Base-by-base conservation (phyloP, 2,888 invertebrate genomes). In the Apodemia hepburni region DNA sequence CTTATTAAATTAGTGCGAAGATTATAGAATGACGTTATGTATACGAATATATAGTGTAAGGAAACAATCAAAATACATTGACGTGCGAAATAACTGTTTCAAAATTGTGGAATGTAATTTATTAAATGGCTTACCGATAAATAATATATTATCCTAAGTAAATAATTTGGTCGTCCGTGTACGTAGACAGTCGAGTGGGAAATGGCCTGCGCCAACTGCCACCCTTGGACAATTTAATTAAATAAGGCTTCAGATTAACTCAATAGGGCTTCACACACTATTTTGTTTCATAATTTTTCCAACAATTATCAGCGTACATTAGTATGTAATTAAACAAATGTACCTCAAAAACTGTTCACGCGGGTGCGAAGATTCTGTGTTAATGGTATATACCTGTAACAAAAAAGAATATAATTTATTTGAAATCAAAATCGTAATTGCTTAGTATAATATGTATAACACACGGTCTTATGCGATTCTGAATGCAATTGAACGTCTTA, bases 191-290 rank as follows among this genome's bases (percentile, higher is more conserved):
- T 73, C 72, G 78, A 74, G 75, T 74, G 77, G 77, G 69, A 82
- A 89, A 84, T 90, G 86, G 75, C 75, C 80, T 67, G 73, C 68
- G 70, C 73, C 80, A 72, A 71, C 78, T 76, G 75, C 77, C 79
- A 81, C 81, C 79, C 77, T 78, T 76, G 74, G 77, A 85, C 88
- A 91, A 90, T 91, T 87, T 87, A 91, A 91, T 91, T 91, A 91
- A 87, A 85, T 87, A 91, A 70, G 90, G 90, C 88, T 91, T 91
- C 90, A 82, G 90, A 91, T 91, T 91, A 91, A 81, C 84, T 78
- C 73, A 64, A 71, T 87, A 76, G 69, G 90, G 90, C 85, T 90
- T 90, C 90, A 79, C 79, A 81, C 81, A 82, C 86, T 88, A 82
- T 84, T 82, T 76, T 74, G 80, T 89, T 87, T 85, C 89, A 86